Percentiles rank a stretch among this genome's conserved stretches.
These are phyloP conservation scores for Nysson spinosus DNA, from an alignment of 2,888 invertebrate species.

Conservation along the genomic window DNA sequence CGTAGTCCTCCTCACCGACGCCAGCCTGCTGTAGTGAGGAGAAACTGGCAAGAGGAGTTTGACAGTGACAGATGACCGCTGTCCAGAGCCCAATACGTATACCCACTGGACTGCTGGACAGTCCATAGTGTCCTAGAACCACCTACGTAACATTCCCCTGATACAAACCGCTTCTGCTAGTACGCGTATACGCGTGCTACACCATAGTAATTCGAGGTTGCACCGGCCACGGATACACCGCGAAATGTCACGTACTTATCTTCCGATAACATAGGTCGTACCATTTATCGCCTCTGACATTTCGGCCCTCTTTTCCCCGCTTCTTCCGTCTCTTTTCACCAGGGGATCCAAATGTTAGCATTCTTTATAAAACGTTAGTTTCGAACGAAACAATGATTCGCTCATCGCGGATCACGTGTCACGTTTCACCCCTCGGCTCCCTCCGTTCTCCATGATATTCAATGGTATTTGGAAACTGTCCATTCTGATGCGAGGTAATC, in stretches of 20 bases:
- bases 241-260: constrained; percentile 66
- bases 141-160: constrained; percentile 62
- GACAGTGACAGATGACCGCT: constrained; percentile 75
- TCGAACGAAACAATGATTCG: constrained; percentile 31
- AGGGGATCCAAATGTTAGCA: constrained; percentile 40
- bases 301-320: constrained; percentile 34
- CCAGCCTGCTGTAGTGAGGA: constrained; percentile 54
- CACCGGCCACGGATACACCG: constrained; percentile 63
- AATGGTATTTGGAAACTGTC: constrained; percentile 19
- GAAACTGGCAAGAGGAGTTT: constrained; percentile 52
- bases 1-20: constrained; percentile 53
- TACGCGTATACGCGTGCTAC: constrained; percentile 45
- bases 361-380: constrained; percentile 38
- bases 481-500: constrained; percentile 20
- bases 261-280: constrained; percentile 57
- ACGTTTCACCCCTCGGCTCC: constrained; percentile 29
- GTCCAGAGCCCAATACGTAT: constrained; percentile 67
- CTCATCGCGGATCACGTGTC: constrained; percentile 40
- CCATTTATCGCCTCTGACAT: constrained; percentile 58
- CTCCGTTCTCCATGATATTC: constrained; percentile 27
- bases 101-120: constrained; percentile 57
- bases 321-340: not conserved
- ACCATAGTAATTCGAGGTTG: constrained; percentile 64
- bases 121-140: constrained; percentile 57
- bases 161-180: constrained; percentile 34